These are phyloP conservation scores for Colistium nudipinnis DNA, from an alignment of 2,113 vertebrate genomes.

Conservation along the genomic window DNA sequence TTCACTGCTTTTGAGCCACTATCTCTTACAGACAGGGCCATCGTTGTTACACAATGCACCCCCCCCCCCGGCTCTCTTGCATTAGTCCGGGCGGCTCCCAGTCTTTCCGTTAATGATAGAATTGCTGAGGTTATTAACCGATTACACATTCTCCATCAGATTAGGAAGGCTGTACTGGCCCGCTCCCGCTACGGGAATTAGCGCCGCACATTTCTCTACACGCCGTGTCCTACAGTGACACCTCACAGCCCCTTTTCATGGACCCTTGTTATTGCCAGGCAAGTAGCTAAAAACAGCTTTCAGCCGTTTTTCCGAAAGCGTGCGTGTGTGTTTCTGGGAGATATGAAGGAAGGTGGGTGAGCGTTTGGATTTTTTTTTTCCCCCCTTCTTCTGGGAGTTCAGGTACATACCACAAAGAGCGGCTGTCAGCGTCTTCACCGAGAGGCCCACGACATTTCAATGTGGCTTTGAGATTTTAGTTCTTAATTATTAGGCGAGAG, in stretches of 20 bases:
- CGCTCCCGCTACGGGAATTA: slow-evolving; percentile 53
- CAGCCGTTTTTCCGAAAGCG: slow-evolving; percentile 43
- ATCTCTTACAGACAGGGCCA: slow-evolving; percentile 61
- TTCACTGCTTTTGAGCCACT: slow-evolving; percentile 37
- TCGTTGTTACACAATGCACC: slow-evolving; percentile 62
- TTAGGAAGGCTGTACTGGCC: slow-evolving; percentile 73
- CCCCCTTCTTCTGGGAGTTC: slow-evolving; percentile 23
- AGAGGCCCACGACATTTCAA: slow-evolving; percentile 5
- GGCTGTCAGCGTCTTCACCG: slow-evolving; percentile 27
- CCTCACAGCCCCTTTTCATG: slow-evolving; percentile 29
- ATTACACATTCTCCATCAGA: slow-evolving; percentile 85
- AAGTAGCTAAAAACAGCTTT: slow-evolving; percentile 61
- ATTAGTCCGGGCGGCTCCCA: slow-evolving; percentile 36
- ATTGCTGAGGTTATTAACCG: slow-evolving; percentile 81
- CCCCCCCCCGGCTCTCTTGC: slow-evolving; percentile 46
- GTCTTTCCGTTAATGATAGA: slow-evolving; percentile 72
- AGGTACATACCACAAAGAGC: slow-evolving; percentile 23
- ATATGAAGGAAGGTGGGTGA: slow-evolving; percentile 36
- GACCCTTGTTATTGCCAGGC: slow-evolving; percentile 49
- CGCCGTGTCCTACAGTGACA: slow-evolving; percentile 48
- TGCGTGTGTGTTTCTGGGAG: slow-evolving; percentile 37
- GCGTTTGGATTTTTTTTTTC: slow-evolving; percentile 24
- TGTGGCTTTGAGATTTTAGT: background rate
- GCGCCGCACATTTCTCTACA: slow-evolving; percentile 47
- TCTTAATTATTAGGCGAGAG: slow-evolving; percentile 9